Evolutionary conservation across 2,888 invertebrate species (phyloP).

Genomic region (Leucania comma): DNA sequence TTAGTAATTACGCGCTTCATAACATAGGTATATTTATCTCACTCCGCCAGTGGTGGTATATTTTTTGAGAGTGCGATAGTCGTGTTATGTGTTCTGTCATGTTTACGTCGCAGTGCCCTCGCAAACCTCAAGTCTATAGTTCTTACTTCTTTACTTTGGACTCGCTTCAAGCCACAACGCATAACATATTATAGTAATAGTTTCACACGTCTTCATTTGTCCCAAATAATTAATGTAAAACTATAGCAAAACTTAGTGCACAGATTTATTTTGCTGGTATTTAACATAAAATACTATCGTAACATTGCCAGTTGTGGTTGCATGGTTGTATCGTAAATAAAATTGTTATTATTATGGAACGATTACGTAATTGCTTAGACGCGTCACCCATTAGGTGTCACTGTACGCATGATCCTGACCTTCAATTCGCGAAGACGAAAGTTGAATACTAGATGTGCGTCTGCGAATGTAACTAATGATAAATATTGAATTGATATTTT

Average conservation of each 20-base stretch:
- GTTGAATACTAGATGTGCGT: neutral
- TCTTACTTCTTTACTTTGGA: too few species aligned
- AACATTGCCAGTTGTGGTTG: neutral
- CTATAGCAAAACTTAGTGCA: neutral
- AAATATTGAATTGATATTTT: neutral
- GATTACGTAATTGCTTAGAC: slow-evolving; percentile 3
- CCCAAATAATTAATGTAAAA: neutral
- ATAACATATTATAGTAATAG: neutral
- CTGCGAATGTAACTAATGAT: neutral
- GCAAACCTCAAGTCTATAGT: neutral
- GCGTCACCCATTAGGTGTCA: neutral
- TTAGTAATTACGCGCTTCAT: slow-evolving; percentile 11
- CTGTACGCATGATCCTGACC: slow-evolving; percentile 19
- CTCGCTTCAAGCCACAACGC: neutral
- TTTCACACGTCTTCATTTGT: neutral
- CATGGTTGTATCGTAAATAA: neutral
- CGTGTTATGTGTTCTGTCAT: neutral
- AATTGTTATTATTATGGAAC: neutral
- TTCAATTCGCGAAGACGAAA: neutral
- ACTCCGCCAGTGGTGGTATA: too few species aligned
- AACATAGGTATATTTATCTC: neutral
- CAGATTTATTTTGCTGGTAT: neutral
- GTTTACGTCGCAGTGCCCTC: neutral
- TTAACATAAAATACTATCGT: neutral
- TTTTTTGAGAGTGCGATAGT: too few species aligned